Base-by-base conservation (phyloP, 1,140 invertebrate species). In the Pachypeltis micranthus region DNA sequence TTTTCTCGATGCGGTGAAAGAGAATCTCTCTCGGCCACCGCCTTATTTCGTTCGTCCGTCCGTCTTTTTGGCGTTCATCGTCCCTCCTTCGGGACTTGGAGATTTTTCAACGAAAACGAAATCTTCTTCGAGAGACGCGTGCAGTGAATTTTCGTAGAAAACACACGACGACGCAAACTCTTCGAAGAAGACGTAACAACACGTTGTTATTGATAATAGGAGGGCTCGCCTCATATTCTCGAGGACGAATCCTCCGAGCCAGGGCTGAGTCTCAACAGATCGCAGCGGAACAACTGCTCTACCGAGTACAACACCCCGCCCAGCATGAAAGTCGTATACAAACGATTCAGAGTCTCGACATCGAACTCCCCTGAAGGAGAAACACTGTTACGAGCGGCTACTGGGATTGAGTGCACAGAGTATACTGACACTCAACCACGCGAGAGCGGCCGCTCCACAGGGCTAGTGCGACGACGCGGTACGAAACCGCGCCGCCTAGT, bases 301-400 rank as follows among this genome's bases (percentile, higher is more conserved):
- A 78, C 78, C 76, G 76, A 77, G 74, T 76, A 80, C 77, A 79
- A 79, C 77, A 80, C 78, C 78, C 78, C 76, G 79, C 78, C 77
- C 75, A 77, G 79, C 77, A 78, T 73, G 72, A 74, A 80, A 79
- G 78, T 80, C 78, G 78, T 81, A 77, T 80, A 76, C 78, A 79
- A 74, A 80, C 77, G 75, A 79, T 79, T 79, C 76, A 76, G 76
- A 78, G 78, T 77, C 74, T 76, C 77, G 75, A 80, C 78, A 77
- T 78, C 76, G 77, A 79, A 80, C 76, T 77, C 60, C 60, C 55
- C 51, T 21, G 23, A 31, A 51, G 60, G 63, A n/a, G 25, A 28
- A 62, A 61, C 60, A 27, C 26, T 58, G 61, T 57, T 65, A 65
- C 59, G 64, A 61, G 25, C 34, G 19, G 7, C 24, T 16, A 29